Evolutionary conservation across 2,113 vertebrate species (phyloP).

Genomic region (Chlorodrepanis virens): DNA sequence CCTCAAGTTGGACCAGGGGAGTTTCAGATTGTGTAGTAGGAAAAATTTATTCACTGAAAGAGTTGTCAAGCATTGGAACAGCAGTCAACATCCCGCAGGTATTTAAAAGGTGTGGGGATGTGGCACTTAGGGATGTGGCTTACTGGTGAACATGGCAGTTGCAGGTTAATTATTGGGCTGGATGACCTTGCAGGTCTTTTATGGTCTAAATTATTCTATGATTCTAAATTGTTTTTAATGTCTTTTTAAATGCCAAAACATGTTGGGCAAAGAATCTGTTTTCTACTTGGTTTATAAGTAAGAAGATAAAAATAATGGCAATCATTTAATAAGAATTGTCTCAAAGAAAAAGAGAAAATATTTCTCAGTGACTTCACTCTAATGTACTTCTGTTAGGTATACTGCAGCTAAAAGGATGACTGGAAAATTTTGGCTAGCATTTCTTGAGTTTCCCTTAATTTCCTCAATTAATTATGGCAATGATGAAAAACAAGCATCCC

Average conservation of each 20-base stretch:
- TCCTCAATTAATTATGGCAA: neutral
- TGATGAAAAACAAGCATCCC: neutral
- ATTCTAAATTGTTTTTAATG: neutral
- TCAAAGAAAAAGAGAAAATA: neutral
- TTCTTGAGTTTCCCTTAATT: neutral
- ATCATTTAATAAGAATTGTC: neutral
- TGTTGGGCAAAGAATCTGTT: neutral
- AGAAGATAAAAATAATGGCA: neutral
- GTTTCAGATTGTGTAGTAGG: rapidly evolving
- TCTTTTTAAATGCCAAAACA: neutral
- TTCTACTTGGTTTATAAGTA: neutral
- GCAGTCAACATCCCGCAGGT: neutral
- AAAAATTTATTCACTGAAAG: neutral
- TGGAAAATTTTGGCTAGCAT: neutral
- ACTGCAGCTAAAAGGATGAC: neutral
- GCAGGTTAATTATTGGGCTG: neutral
- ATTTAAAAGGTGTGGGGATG: neutral
- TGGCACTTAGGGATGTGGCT: neutral
- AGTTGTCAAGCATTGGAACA: neutral
- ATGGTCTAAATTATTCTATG: neutral
- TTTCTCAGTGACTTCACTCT: neutral
- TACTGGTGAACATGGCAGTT: neutral
- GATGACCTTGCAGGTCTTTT: neutral
- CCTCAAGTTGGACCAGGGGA: neutral
- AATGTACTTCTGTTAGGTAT: neutral